Conservation (phyloP, 1,140 invertebrate species). For the Archegozetes longisetosus region DNA sequence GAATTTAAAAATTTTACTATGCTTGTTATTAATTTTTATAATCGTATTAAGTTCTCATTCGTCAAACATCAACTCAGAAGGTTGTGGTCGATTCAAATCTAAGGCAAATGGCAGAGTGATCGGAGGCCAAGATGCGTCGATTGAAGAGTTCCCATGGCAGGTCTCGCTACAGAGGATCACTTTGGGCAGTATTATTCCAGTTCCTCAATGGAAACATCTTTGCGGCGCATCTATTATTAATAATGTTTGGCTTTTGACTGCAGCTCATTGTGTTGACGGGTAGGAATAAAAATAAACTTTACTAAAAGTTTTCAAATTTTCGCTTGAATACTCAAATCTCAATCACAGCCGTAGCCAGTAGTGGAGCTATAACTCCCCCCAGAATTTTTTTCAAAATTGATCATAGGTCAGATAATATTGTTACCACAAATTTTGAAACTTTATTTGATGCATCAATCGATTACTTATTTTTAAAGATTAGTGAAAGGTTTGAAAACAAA, state of each 20-base stretch:
- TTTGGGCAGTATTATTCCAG: background rate
- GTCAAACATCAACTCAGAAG: background rate
- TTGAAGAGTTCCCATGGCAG: slow-evolving; percentile 14
- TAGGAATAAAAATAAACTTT: background rate
- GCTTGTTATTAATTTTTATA: no score
- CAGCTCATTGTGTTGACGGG: slow-evolving; percentile 59
- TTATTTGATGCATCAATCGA: background rate
- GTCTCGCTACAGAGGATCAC: slow-evolving; percentile 5
- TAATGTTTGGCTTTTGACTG: slow-evolving; percentile 57
- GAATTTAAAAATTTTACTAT: no score
- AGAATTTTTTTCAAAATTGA: no score
- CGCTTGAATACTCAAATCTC: no score
- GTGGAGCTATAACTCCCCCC: no score
- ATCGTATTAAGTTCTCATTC: background rate
- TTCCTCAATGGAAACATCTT: slow-evolving; percentile 14
- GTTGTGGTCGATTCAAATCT: background rate
- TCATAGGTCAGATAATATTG: no score
- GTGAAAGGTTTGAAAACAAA: background rate
- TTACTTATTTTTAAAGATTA: background rate
- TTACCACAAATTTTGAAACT: background rate
- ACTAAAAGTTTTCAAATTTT: background rate
- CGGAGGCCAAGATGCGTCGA: slow-evolving; percentile 3
- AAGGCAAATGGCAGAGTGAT: slow-evolving; percentile 1
- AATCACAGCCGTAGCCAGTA: no score
- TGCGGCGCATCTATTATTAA: slow-evolving; percentile 66